These are phyloP conservation scores for Saturnia pavonia DNA, from an alignment of 2,888 invertebrate genomes.

Conservation along the genomic window DNA sequence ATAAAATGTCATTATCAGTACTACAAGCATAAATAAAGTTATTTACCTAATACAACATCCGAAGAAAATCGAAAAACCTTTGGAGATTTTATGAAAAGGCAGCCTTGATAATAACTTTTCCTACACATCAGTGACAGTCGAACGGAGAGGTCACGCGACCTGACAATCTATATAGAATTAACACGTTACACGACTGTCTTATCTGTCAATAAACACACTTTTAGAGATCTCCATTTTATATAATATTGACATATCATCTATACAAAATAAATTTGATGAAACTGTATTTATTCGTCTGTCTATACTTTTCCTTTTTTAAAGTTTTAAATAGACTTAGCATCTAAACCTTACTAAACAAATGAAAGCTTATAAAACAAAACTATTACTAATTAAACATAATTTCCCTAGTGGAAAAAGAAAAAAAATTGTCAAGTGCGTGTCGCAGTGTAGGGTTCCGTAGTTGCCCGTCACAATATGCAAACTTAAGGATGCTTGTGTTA, in stretches of 20 bases:
- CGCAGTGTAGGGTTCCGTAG: no score
- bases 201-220: not conserved
- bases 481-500: no score
- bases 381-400: not conserved
- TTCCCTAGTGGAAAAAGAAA: no score
- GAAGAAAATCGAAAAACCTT: not conserved
- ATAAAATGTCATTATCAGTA: not conserved
- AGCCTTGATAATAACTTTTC: not conserved
- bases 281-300: not conserved
- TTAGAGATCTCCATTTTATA: not conserved
- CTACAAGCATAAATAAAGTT: not conserved
- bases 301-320: no score
- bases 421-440: no score
- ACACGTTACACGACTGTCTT: not conserved
- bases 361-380: not conserved
- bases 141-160: not conserved
- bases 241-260: not conserved
- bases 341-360: no score
- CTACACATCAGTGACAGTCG: not conserved
- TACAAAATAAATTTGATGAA: not conserved
- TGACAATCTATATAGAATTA: slow-evolving; percentile 6
- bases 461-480: no score
- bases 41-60: not conserved
- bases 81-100: not conserved
- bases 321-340: no score